A percentile compares a stretch with the other conserved stretches of the same genome.
Conservation (phyloP, 2,888 invertebrate species). For the Dryobotodes eremita region DNA sequence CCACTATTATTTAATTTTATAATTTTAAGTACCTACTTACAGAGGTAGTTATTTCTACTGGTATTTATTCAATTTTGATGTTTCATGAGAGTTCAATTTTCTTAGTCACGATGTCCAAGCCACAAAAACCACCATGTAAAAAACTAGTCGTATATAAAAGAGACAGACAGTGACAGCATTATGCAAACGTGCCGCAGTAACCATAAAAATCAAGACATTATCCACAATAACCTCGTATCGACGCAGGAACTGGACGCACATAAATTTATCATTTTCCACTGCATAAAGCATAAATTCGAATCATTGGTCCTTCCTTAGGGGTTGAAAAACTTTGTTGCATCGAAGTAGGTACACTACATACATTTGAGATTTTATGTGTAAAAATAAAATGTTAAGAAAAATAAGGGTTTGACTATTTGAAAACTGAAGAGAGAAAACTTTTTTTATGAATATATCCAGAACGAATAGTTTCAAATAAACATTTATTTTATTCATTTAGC, state of each 20-base stretch:
- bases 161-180: slow-evolving; percentile 76
- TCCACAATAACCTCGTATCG: slow-evolving; percentile 73
- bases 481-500: not conserved
- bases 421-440: not conserved
- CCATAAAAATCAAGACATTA: slow-evolving; percentile 86
- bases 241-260: slow-evolving; percentile 87
- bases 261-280: slow-evolving; percentile 91
- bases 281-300: slow-evolving; percentile 90
- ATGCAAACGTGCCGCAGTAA: slow-evolving; percentile 87
- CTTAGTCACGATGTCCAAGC: not conserved
- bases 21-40: too few species aligned
- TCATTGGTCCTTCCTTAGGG: slow-evolving; percentile 87
- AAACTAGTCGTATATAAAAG: slow-evolving; percentile 29
- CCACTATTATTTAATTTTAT: too few species aligned
- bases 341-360: slow-evolving; percentile 55
- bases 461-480: not conserved
- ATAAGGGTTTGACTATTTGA: not conserved
- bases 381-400: slow-evolving; percentile 7
- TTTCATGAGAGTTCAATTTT: not conserved
- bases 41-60: too few species aligned
- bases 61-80: not conserved
- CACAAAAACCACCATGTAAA: slow-evolving; percentile 19
- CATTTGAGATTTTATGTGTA: slow-evolving; percentile 41
- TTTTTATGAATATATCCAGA: not conserved
- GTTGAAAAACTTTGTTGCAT: slow-evolving; percentile 67